Evolutionary conservation across 2,113 vertebrate species (phyloP).

Genomic region (Andinoacara biseriatus): DNA sequence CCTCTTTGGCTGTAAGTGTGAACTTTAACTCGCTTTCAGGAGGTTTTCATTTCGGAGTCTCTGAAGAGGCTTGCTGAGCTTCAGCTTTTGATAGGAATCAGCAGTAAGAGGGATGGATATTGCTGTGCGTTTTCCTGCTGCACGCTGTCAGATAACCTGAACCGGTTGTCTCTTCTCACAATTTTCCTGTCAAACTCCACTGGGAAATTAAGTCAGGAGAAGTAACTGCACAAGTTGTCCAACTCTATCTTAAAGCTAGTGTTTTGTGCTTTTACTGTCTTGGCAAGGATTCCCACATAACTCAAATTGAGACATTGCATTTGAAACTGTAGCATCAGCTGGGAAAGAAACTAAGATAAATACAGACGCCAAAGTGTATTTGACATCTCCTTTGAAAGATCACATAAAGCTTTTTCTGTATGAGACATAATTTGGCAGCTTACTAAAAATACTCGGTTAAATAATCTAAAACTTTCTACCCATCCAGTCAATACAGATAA

Average conservation of each 20-base stretch:
- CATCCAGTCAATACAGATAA: conserved; percentile 20
- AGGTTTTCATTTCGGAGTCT: conserved; percentile 32
- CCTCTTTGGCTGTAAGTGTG: conserved; percentile 29
- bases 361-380: conserved; percentile 21
- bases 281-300: conserved; percentile 33
- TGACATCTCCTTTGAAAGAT: conserved; percentile 50
- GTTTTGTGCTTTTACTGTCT: conserved; percentile 27
- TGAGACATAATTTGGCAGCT: conserved; percentile 19
- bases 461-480: conserved; percentile 34
- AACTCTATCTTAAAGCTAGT: conserved; percentile 39
- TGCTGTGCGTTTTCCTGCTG: conserved; percentile 26
- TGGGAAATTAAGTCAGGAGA: conserved; percentile 69
- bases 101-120: conserved; percentile 52
- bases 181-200: conserved; percentile 48
- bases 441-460: conserved; percentile 47
- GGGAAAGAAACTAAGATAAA: conserved; percentile 37
- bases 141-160: conserved; percentile 64
- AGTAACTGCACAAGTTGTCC: conserved; percentile 58
- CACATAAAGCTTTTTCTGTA: conserved; percentile 23
- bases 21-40: conserved; percentile 37
- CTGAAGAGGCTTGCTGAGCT: conserved; percentile 40
- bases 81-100: conserved; percentile 62
- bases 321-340: conserved; percentile 39
- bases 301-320: conserved; percentile 37
- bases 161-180: conserved; percentile 53